phyloP scores from a whole-genome alignment of 2,888 invertebrate genomes.

The Empis stercorea region DNA sequence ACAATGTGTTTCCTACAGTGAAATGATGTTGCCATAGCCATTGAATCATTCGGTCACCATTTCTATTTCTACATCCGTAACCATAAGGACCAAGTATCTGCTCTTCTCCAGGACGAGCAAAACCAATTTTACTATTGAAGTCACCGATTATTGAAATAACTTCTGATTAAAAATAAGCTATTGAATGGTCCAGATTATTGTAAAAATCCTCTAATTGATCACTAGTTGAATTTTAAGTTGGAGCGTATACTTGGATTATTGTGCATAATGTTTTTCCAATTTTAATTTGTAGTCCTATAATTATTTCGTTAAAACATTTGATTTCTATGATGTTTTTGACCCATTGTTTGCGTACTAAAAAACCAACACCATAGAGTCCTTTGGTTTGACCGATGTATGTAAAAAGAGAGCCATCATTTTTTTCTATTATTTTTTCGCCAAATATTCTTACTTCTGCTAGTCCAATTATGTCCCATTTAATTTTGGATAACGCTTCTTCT shows the following conservation, averaged over 20 bases:
- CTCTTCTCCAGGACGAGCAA: no score
- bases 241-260: no score
- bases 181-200: no score
- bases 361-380: neutral
- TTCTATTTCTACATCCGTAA: slow-evolving; percentile 1
- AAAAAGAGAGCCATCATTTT: neutral
- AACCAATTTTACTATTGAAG: no score
- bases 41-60: neutral
- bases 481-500: neutral
- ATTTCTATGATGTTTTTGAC: neutral
- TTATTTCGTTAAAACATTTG: neutral
- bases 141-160: no score
- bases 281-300: neutral
- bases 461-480: neutral
- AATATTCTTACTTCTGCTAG: neutral
- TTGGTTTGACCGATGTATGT: neutral
- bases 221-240: no score
- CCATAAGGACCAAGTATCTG: neutral
- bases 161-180: no score
- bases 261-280: no score
- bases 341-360: neutral
- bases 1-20: neutral
- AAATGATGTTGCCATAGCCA: slow-evolving; percentile 1
- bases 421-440: neutral
- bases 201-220: neutral